These are phyloP conservation scores for Alentia gelatinosa DNA, from an alignment of 2,888 invertebrate genomes.

Conservation along the genomic window DNA sequence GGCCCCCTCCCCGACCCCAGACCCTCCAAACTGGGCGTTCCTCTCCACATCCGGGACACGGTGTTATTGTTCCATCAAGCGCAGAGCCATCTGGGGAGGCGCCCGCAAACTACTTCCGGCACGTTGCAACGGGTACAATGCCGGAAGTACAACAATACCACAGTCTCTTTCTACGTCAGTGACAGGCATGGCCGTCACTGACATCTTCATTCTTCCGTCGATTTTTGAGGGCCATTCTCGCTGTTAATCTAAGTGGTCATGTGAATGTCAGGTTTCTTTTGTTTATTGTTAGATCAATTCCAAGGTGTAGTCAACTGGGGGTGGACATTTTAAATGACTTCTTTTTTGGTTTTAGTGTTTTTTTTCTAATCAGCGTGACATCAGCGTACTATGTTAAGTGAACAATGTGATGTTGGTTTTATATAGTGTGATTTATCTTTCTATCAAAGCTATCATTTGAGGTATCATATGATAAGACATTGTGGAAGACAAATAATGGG, in stretches of 20 bases:
- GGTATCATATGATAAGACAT: too few relatives aligned
- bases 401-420: too few relatives aligned
- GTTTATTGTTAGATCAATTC: background rate
- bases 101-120: constrained; percentile 37
- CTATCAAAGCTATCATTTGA: too few relatives aligned
- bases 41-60: background rate
- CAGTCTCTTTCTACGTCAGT: background rate
- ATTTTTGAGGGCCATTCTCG: background rate
- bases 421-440: too few relatives aligned
- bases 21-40: background rate
- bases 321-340: too few relatives aligned
- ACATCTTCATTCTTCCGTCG: background rate
- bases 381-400: too few relatives aligned
- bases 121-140: constrained; percentile 33
- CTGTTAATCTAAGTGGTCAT: background rate
- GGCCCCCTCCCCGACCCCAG: background rate
- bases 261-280: background rate
- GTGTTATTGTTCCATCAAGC: constrained; percentile 49
- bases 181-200: background rate
- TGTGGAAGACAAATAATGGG: too few relatives aligned
- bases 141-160: constrained; percentile 3
- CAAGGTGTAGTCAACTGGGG: too few relatives aligned
- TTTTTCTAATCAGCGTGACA: too few relatives aligned
- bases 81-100: constrained; percentile 39
- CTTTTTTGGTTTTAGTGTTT: background rate